Percentiles rank a stretch among this genome's conserved stretches.
phyloP scores from a whole-genome alignment of 2,888 invertebrate genomes.

The Lottia scabra region DNA sequence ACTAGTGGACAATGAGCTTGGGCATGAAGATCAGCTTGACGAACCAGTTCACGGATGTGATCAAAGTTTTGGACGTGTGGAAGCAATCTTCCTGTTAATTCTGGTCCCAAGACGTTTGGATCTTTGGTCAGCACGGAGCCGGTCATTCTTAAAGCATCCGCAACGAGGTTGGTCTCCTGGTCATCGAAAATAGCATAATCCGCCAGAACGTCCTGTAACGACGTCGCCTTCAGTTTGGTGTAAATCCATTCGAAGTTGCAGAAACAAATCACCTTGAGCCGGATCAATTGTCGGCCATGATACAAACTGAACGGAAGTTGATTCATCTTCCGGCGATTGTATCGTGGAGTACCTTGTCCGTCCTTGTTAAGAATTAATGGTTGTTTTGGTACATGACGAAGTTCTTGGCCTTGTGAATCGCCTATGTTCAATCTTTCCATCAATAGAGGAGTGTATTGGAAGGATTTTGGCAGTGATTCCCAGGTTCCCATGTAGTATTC shows the following conservation, averaged over 20 bases:
- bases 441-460: slow-evolving; percentile 41
- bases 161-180: slow-evolving; percentile 90
- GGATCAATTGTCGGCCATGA: slow-evolving; percentile 75
- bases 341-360: slow-evolving; percentile 32
- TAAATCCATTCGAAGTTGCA: slow-evolving; percentile 98
- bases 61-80: slow-evolving; percentile 79
- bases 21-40: slow-evolving; percentile 54
- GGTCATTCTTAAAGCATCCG: slow-evolving; percentile 91
- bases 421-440: slow-evolving; percentile 39
- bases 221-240: slow-evolving; percentile 92
- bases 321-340: slow-evolving; percentile 61
- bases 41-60: slow-evolving; percentile 45
- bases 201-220: slow-evolving; percentile 91
- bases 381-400: slow-evolving; percentile 58
- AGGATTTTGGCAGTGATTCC: slow-evolving; percentile 58
- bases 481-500: slow-evolving; percentile 63
- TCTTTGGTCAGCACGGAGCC: slow-evolving; percentile 90
- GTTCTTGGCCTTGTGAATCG: slow-evolving; percentile 41
- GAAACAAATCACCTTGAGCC: slow-evolving; percentile 89
- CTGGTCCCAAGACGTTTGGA: slow-evolving; percentile 93
- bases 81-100: slow-evolving; percentile 89
- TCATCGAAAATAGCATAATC: slow-evolving; percentile 76
- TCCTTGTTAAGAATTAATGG: slow-evolving; percentile 46
- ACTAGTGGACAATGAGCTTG: slow-evolving; percentile 52
- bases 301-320: slow-evolving; percentile 59